Evolutionary conservation across 2,113 vertebrate genomes (phyloP).

Genomic region (Sinocyclocheilus anophthalmus): DNA sequence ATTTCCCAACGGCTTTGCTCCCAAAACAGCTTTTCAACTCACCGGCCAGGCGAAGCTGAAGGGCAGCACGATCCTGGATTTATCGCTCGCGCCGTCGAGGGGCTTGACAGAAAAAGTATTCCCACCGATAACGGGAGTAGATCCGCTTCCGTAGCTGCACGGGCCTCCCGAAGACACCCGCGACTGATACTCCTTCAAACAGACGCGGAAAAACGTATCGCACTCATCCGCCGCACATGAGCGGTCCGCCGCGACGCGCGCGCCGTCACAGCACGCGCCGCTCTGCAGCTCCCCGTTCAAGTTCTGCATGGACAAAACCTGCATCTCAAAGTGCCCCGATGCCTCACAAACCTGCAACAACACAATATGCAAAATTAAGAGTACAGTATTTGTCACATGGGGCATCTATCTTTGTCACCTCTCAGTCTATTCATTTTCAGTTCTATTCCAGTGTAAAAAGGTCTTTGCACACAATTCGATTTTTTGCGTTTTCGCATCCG

Average conservation of each 20-base stretch:
- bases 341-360: constrained; percentile 81
- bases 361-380: not conserved
- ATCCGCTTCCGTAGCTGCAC: constrained; percentile 88
- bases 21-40: constrained; percentile 69
- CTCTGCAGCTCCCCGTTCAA: constrained; percentile 84
- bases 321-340: constrained; percentile 89
- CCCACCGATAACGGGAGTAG: constrained; percentile 88
- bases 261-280: constrained; percentile 87
- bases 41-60: constrained; percentile 98
- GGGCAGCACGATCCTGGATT: constrained; percentile 83
- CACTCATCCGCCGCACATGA: constrained; percentile 84
- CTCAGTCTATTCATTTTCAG: not conserved
- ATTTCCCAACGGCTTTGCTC: not conserved
- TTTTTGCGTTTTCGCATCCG: too few species aligned
- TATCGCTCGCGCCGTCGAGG: constrained; percentile 70
- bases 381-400: not conserved
- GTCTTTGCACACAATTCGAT: too few species aligned
- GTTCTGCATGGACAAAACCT: constrained; percentile 89
- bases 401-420: not conserved
- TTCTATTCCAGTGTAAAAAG: not conserved
- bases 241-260: constrained; percentile 75
- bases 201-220: constrained; percentile 90
- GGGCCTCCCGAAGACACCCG: constrained; percentile 85
- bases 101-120: constrained; percentile 84
- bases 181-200: constrained; percentile 93